Conservation (phyloP, 2,888 invertebrate genomes). For the Lasioglossum morio region DNA sequence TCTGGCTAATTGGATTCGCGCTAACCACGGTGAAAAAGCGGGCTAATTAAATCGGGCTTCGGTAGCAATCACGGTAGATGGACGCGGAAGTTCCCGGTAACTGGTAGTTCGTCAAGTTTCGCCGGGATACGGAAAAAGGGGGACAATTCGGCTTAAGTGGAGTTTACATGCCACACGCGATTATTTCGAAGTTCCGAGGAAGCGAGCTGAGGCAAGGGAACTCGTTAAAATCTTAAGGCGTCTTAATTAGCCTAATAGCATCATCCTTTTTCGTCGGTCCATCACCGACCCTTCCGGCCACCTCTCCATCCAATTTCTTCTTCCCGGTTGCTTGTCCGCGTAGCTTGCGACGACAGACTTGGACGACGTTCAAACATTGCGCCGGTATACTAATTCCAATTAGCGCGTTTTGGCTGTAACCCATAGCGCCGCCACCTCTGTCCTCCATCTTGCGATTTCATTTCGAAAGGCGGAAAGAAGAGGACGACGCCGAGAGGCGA, state of each 20-base stretch:
- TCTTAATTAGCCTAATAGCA: slow-evolving; percentile 79
- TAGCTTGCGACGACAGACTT: slow-evolving; percentile 31
- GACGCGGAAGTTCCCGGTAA: not conserved
- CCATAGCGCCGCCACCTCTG: not conserved
- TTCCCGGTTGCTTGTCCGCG: slow-evolving; percentile 43
- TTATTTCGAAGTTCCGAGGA: slow-evolving; percentile 43
- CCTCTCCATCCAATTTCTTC: slow-evolving; percentile 72
- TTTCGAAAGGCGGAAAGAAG: not conserved
- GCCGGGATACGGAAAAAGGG: not conserved
- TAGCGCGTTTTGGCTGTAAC: slow-evolving; percentile 54
- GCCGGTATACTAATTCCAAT: slow-evolving; percentile 69
- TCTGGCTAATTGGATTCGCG: not conserved
- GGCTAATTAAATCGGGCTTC: not conserved
- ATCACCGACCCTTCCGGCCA: slow-evolving; percentile 58
- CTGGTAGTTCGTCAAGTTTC: slow-evolving; percentile 1
- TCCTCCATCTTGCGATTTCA: not conserved
- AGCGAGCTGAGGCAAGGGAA: slow-evolving; percentile 54
- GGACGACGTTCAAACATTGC: slow-evolving; percentile 69
- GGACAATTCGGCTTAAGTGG: slow-evolving; percentile 10
- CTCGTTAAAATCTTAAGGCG: slow-evolving; percentile 69
- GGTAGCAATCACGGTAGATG: not conserved
- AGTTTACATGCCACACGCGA: slow-evolving; percentile 58
- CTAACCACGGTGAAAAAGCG: not conserved
- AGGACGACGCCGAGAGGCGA: not conserved
- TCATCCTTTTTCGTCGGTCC: slow-evolving; percentile 71